Base-by-base conservation (phyloP, 2,113 vertebrate species). In the Ciconia boyciana region DNA sequence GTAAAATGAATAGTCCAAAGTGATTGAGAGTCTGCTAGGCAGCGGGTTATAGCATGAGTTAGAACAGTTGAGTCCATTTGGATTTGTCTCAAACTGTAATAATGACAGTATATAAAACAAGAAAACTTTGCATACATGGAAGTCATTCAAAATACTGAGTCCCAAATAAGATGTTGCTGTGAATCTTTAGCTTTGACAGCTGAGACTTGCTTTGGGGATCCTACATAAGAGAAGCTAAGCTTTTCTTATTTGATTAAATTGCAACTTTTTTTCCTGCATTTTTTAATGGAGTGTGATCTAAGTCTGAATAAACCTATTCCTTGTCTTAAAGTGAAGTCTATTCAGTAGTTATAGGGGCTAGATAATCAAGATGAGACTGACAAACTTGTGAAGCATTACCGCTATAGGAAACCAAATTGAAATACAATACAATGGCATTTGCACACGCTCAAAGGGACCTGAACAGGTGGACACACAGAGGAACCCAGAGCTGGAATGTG, bases 371-470 rank as follows among this genome's bases (percentile, higher is more conserved):
- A 10, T 75, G 55, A 81, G 32, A 68, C 68, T 48, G 74, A 8
- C 16, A 83, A 29, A 48, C 20, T 68, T 79, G 13, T 28, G 44
- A 76, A 83, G 7, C 20, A 8, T 77, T 88, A 13, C 26, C 29
- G 16, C 32, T 79, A 0, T 15, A 48, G 20, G 51, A 97, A 94
- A 71, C 0, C 17, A 24, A 52, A 69, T 2, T 52, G 55, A 87
- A 44, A 51, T 64, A 6, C 26, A 44, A 51, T 64, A 6, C 26
- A 16, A 1, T 31, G 43, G 14, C 4, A 1, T 14, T 29, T 82
- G 28, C 3, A 52, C 2, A 6, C 1, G 0, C 2, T 1, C 4
- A 46, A 24, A 51, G 52, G 54, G 26, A 51, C 6, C 3, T 46
- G 41, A 51, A 20, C 3, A 0, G 0, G 19, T 46, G 4, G 48